Conservation (phyloP, 2,888 invertebrate species). For the Eilema depressum region DNA sequence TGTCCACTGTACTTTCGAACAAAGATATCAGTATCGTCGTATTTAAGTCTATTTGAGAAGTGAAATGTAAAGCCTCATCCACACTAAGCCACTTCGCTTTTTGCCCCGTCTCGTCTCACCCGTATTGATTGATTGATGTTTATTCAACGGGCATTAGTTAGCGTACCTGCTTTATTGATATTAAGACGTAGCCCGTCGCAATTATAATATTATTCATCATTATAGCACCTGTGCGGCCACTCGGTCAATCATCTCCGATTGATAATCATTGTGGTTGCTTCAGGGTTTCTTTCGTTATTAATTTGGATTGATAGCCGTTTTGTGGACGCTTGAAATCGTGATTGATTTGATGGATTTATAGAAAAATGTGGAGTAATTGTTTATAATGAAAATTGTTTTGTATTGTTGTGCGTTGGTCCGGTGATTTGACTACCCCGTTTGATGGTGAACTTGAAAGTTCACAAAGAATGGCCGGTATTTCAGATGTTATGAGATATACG, state of each 20-base stretch:
- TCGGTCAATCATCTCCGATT: constrained; percentile 51
- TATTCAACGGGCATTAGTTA: constrained; percentile 75
- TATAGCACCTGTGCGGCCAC: constrained; percentile 48
- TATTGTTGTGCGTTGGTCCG: not conserved
- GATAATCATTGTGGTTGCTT: constrained; percentile 50
- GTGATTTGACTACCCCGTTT: not conserved
- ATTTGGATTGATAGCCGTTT: constrained; percentile 53
- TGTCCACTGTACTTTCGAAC: not conserved
- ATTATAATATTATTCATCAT: constrained; percentile 58
- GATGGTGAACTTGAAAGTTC: not conserved
- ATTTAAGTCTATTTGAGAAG: not conserved
- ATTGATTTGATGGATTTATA: constrained; percentile 21
- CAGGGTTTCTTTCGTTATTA: constrained; percentile 51
- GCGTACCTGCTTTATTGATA: constrained; percentile 75
- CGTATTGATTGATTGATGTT: constrained; percentile 83
- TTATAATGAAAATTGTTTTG: constrained; percentile 14
- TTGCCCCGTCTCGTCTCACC: constrained; percentile 64
- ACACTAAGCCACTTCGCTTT: constrained; percentile 58
- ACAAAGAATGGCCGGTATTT: not conserved
- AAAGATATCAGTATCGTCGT: not conserved
- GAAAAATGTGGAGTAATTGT: constrained; percentile 22
- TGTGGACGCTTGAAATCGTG: constrained; percentile 17
- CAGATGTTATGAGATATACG: not conserved
- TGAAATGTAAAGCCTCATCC: constrained; percentile 52
- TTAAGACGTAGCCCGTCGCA: constrained; percentile 67